phyloP scores from a whole-genome alignment of 30 jellyfish, hydroid and myxozoan species.

The Aurelia aurita region DNA sequence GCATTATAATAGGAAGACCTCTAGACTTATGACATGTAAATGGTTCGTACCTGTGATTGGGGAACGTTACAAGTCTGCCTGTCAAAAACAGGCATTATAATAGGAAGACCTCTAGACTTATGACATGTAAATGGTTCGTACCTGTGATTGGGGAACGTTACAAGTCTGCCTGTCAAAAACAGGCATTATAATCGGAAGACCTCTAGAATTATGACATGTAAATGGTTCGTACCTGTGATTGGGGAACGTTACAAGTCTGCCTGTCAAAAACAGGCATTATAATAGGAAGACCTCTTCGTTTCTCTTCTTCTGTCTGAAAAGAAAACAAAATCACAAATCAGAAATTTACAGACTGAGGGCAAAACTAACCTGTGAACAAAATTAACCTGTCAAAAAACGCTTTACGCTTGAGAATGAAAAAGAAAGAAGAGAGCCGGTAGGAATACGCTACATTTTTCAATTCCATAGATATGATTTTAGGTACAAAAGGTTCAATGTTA shows the following conservation, averaged over 20 bases:
- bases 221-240: conserved; percentile 81
- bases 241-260: conserved; percentile 95
- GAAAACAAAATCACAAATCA: background rate
- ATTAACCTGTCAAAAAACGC: too few species aligned
- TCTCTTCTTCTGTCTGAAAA: conserved; percentile 96
- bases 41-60: conserved; percentile 82
- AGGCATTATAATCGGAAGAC: conserved; percentile 95
- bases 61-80: conserved; percentile 97
- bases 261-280: conserved; percentile 99
- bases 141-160: conserved; percentile 97
- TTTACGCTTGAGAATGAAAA: too few species aligned
- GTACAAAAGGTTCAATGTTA: too few species aligned
- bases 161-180: conserved; percentile 96
- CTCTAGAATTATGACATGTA: conserved; percentile 15
- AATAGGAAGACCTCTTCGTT: conserved; percentile 89
- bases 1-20: conserved; percentile 94
- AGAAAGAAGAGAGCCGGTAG: too few species aligned
- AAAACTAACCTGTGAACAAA: background rate
- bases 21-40: background rate
- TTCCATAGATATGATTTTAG: too few species aligned
- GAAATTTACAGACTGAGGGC: background rate
- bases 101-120: conserved; percentile 74
- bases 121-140: background rate
- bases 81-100: conserved; percentile 97
- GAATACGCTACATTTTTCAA: too few species aligned